Evolutionary conservation across 2,113 vertebrate species (phyloP).

Genomic region (Pongo abelii): DNA sequence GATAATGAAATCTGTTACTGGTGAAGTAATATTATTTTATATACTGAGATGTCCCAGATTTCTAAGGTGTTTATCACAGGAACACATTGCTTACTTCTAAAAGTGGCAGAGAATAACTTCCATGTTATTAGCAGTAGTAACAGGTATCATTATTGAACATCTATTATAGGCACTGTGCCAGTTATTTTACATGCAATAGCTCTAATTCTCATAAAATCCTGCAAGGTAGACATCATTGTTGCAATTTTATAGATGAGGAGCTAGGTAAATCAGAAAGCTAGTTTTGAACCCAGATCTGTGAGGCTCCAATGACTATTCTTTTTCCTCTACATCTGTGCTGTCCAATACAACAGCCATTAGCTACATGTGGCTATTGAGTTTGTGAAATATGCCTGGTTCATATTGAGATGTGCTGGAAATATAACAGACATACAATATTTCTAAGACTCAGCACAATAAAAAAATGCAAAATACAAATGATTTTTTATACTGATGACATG

Average conservation of each 20-base stretch:
- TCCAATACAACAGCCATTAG: neutral
- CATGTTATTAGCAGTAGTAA: neutral
- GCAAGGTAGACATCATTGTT: neutral
- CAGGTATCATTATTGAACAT: neutral
- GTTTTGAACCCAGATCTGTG: neutral
- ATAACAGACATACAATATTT: neutral
- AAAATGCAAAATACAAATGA: neutral
- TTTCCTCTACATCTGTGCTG: neutral
- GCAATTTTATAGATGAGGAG: neutral
- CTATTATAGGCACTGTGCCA: neutral
- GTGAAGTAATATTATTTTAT: neutral
- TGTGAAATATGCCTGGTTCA: neutral
- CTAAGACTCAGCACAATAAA: neutral
- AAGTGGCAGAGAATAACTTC: slow-evolving; percentile 5
- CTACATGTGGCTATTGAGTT: neutral
- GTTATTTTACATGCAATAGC: neutral
- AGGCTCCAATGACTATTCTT: neutral
- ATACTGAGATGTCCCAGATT: neutral
- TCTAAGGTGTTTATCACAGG: neutral
- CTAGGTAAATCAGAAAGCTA: neutral
- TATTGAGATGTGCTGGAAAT: neutral
- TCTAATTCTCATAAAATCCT: slow-evolving; percentile 28
- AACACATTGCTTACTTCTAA: neutral
- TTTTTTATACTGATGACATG: neutral
- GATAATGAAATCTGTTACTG: slow-evolving; percentile 40